Conservation (phyloP, 2,888 invertebrate genomes). For the Saturnia japonica region DNA sequence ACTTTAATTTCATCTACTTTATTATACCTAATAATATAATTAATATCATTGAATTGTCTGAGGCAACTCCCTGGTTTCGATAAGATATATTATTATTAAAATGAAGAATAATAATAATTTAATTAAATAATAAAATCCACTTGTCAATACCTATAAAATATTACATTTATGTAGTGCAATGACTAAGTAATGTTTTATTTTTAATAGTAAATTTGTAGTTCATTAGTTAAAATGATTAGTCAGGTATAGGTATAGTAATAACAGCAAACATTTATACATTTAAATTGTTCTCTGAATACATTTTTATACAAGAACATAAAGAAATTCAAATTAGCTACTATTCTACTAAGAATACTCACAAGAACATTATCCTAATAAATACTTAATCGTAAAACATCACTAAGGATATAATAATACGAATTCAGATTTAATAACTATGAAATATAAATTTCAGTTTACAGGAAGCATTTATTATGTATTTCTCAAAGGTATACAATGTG, state of each 20-base stretch:
- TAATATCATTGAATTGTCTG: background rate
- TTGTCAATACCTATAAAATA: background rate
- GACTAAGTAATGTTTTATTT: background rate
- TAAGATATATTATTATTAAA: background rate
- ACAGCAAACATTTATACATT: background rate
- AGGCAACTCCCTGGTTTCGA: background rate
- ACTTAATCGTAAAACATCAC: background rate
- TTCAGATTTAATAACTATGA: background rate
- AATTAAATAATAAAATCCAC: slow-evolving; percentile 1
- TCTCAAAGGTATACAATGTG: background rate
- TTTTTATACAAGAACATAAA: background rate
- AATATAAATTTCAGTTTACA: background rate
- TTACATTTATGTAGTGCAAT: background rate
- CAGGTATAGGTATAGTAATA: background rate
- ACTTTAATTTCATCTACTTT: too few species aligned
- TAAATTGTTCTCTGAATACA: slow-evolving; percentile 6
- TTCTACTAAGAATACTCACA: background rate
- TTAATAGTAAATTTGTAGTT: background rate
- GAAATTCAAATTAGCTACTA: background rate
- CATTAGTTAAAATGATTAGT: background rate
- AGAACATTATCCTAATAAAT: background rate
- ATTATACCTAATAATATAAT: background rate
- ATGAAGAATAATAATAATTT: background rate
- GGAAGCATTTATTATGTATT: background rate
- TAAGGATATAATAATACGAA: background rate